A percentile compares a stretch with the other conserved stretches of the same genome.
These are phyloP conservation scores for Rhagoletis pomonella DNA, from an alignment of 1,140 invertebrate genomes.

Conservation along the genomic window DNA sequence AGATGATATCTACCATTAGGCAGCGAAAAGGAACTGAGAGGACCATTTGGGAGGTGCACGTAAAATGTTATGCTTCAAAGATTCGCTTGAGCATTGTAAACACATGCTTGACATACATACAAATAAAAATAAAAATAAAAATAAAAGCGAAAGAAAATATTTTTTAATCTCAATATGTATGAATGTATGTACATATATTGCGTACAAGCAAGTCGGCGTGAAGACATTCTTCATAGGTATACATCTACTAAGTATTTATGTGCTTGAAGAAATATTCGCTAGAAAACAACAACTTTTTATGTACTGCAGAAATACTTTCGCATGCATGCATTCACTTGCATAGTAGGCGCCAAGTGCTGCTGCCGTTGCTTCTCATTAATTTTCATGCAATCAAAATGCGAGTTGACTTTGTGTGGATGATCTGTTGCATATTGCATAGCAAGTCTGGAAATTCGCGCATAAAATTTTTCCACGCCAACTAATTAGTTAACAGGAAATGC, in stretches of 20 bases:
- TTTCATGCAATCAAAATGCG: not conserved
- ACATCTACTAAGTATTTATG: too few species aligned
- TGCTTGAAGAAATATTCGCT: too few species aligned
- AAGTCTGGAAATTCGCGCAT: conserved; percentile 10
- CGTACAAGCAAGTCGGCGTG: not conserved
- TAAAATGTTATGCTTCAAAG: conserved; percentile 1
- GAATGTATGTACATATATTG: not conserved
- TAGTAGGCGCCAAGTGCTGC: not conserved
- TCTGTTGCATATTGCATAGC: not conserved
- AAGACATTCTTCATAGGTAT: not conserved
- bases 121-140: not conserved
- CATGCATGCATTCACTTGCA: not conserved
- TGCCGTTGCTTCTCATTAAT: not conserved
- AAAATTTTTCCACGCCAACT: conserved; percentile 20
- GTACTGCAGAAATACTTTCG: not conserved
- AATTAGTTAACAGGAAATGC: conserved; percentile 41
- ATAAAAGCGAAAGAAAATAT: conserved; percentile 19
- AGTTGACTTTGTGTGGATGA: not conserved
- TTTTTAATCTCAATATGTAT: not conserved
- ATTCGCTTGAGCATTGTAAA: not conserved
- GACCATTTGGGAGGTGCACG: not conserved
- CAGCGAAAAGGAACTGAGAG: not conserved
- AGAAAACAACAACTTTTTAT: too few species aligned
- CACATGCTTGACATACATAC: not conserved
- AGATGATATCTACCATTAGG: not conserved